phyloP scores from a whole-genome alignment of 2,113 vertebrate genomes.

The Callopanchax toddi region DNA sequence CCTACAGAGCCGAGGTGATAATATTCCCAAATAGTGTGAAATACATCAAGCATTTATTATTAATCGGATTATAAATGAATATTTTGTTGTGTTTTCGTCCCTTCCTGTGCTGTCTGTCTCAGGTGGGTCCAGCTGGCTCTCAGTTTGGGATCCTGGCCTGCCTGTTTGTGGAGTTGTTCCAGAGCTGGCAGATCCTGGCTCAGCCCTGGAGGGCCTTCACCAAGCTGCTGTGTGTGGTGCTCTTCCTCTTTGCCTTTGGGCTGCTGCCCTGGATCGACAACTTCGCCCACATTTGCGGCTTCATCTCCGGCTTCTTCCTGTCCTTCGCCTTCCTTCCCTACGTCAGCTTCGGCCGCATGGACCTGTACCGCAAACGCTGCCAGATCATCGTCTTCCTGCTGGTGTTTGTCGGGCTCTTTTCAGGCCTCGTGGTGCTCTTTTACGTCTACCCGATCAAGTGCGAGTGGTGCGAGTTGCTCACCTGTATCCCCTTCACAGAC shows the following conservation, averaged over 20 bases:
- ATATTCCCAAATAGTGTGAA: neutral
- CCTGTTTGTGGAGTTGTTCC: constrained; percentile 97
- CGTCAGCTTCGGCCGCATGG: constrained; percentile 96
- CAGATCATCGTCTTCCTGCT: constrained; percentile 95
- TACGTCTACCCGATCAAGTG: constrained; percentile 96
- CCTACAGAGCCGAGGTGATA: constrained; percentile 95
- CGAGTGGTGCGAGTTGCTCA: constrained; percentile 96
- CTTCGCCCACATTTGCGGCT: constrained; percentile 95
- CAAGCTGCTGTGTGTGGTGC: constrained; percentile 94
- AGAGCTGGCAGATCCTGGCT: constrained; percentile 98
- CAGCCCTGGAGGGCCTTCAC: constrained; percentile 94
- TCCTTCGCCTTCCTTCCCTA: constrained; percentile 98
- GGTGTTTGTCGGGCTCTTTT: constrained; percentile 93
- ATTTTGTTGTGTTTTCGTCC: neutral
- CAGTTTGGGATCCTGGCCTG: constrained; percentile 99
- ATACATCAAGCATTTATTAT: neutral
- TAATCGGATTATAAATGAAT: neutral
- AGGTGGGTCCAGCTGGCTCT: constrained; percentile 97
- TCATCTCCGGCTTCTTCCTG: constrained; percentile 95
- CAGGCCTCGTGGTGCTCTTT: constrained; percentile 93
- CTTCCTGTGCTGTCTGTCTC: constrained; percentile 41
- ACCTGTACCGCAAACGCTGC: constrained; percentile 96
- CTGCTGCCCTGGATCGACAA: constrained; percentile 99
- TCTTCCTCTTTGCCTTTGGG: constrained; percentile 96
- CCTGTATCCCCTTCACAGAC: constrained; percentile 98